These are phyloP conservation scores for Clarias platycephalus DNA, from an alignment of 2,797 vertebrate species.

Conservation along the genomic window DNA sequence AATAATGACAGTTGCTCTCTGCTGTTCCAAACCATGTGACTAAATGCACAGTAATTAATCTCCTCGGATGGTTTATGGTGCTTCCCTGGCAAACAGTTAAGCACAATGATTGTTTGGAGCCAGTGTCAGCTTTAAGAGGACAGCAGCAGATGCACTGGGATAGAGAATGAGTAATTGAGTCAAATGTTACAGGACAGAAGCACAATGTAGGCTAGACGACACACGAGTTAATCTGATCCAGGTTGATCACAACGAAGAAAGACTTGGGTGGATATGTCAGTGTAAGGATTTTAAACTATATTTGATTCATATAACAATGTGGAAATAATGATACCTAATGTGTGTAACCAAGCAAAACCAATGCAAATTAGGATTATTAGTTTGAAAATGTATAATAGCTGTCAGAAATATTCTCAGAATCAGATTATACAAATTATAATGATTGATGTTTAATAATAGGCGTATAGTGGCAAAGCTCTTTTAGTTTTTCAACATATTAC, in stretches of 20 bases:
- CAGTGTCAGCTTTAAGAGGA: constrained; percentile 45
- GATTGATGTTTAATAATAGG: background rate
- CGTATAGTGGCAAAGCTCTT: background rate
- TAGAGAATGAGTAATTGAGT: constrained; percentile 39
- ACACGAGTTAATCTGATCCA: background rate
- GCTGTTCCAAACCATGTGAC: constrained; percentile 41
- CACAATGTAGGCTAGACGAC: background rate
- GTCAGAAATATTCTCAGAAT: background rate
- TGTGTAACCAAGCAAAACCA: background rate
- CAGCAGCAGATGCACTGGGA: constrained; percentile 32
- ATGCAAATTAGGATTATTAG: background rate
- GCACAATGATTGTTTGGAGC: constrained; percentile 49
- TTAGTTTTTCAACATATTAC: background rate
- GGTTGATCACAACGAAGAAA: background rate
- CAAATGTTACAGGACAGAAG: constrained; percentile 17
- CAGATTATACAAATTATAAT: background rate
- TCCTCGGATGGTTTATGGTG: constrained; percentile 54
- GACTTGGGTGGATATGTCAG: background rate
- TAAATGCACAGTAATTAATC: constrained; percentile 59
- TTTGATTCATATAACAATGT: background rate
- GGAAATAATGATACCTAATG: background rate
- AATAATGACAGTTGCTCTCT: constrained; percentile 58
- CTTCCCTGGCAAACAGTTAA: constrained; percentile 60
- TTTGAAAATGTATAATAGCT: background rate
- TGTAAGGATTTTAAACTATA: background rate